Percentiles rank a stretch among this genome's conserved stretches.
Evolutionary conservation across 1,140 invertebrate genomes (phyloP).

Genomic region (Rhagoletis zephyria): DNA sequence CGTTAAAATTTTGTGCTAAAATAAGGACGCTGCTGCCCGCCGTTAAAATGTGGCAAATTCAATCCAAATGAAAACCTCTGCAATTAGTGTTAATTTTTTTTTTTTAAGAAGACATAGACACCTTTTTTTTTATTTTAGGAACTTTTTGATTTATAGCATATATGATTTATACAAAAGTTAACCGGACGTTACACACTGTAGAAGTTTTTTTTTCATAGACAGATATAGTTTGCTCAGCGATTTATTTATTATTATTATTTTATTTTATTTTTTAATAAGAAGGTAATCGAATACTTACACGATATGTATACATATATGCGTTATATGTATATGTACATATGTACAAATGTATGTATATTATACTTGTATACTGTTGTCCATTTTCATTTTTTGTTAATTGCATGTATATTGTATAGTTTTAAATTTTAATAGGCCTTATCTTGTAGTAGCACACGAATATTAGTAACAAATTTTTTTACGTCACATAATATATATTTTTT

Average conservation of each 20-base stretch:
- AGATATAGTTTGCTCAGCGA: background rate
- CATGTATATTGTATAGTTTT: background rate
- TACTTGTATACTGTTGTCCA: background rate
- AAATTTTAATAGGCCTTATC: background rate
- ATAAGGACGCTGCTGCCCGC: background rate
- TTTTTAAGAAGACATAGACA: background rate
- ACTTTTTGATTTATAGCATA: background rate
- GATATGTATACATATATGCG: background rate
- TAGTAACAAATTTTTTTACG: background rate
- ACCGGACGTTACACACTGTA: background rate
- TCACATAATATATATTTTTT: background rate
- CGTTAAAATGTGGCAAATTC: background rate
- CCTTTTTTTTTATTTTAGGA: background rate
- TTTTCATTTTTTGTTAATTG: background rate
- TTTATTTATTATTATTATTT: background rate
- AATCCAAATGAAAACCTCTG: background rate
- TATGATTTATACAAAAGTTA: background rate
- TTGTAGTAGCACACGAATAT: background rate
- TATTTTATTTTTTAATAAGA: background rate
- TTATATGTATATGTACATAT: conserved; percentile 34
- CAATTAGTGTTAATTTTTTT: conserved; percentile 11
- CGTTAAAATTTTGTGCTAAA: conserved; percentile 4
- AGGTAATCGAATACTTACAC: background rate
- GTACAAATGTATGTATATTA: conserved; percentile 15
- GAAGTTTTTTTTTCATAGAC: too few relatives aligned